Evolutionary conservation across 2,888 invertebrate genomes (phyloP).

Genomic region (Phyllotreta striolata): DNA sequence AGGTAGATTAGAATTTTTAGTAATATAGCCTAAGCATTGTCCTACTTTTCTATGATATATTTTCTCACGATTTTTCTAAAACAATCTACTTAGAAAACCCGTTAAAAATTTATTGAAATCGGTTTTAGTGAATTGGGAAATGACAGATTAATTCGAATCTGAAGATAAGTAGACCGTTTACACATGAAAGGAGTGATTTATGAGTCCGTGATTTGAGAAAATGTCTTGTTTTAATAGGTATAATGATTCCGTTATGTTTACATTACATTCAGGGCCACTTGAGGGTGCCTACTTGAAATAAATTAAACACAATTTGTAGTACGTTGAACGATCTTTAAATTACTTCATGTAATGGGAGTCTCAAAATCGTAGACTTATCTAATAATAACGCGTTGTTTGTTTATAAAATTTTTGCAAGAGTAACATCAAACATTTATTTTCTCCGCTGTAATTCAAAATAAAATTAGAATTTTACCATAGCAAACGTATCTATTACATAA

Average conservation of each 20-base stretch:
- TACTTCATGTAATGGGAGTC: too few species aligned
- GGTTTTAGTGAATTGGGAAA: slow-evolving; percentile 12
- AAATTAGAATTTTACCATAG: too few species aligned
- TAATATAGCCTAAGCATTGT: too few species aligned
- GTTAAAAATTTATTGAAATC: slow-evolving; percentile 6
- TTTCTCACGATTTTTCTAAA: slow-evolving; percentile 16
- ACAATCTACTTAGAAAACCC: neutral
- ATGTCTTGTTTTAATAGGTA: slow-evolving; percentile 5
- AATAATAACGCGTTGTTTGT: too few species aligned
- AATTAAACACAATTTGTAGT: too few species aligned
- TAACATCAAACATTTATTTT: too few species aligned
- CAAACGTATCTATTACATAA: too few species aligned
- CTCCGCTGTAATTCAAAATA: too few species aligned
- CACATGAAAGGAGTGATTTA: neutral
- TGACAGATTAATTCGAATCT: slow-evolving; percentile 12
- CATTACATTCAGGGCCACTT: neutral
- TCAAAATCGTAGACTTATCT: too few species aligned
- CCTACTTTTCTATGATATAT: neutral
- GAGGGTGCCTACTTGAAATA: neutral
- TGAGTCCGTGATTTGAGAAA: neutral
- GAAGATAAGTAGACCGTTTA: slow-evolving; percentile 6
- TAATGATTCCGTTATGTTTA: slow-evolving; percentile 16
- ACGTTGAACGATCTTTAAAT: too few species aligned
- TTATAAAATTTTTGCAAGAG: too few species aligned
- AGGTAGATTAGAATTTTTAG: too few species aligned